phyloP scores from a whole-genome alignment of 2,113 vertebrate species.

The Lipophrys pholis region DNA sequence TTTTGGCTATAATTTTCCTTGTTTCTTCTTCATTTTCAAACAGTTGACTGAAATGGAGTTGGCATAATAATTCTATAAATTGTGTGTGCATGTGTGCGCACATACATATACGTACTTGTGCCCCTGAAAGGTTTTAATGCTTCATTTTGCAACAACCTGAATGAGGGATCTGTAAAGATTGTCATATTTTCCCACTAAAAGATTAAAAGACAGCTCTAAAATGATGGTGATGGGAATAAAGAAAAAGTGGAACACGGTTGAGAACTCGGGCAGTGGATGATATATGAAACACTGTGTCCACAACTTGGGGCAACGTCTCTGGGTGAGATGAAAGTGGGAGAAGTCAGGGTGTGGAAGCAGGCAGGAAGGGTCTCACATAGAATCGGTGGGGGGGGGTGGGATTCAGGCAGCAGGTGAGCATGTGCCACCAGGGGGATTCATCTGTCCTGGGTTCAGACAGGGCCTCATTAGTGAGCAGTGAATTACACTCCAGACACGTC shows the following conservation, averaged over 20 bases:
- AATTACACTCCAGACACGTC: conserved; percentile 86
- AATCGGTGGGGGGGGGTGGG: conserved; percentile 11
- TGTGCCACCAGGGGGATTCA: conserved; percentile 79
- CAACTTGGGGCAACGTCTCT: conserved; percentile 14
- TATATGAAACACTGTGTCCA: background rate
- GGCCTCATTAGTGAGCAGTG: conserved; percentile 89
- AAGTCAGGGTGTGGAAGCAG: conserved; percentile 27
- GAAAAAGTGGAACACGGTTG: background rate
- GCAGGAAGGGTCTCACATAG: conserved; percentile 27
- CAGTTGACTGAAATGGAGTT: too few species aligned
- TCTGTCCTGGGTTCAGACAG: conserved; percentile 85
- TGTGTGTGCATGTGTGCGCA: too few species aligned
- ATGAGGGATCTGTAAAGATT: background rate
- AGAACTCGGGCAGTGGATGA: conserved; percentile 15
- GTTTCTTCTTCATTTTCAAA: too few species aligned
- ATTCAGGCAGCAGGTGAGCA: conserved; percentile 77
- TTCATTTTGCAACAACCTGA: too few species aligned
- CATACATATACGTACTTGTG: too few species aligned
- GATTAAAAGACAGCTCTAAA: conserved; percentile 3
- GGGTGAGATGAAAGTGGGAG: conserved; percentile 26
- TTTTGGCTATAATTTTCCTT: too few species aligned
- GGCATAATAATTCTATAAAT: too few species aligned
- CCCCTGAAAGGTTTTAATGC: too few species aligned
- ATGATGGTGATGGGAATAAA: background rate
- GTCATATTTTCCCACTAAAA: background rate